Evolutionary conservation across 2,113 vertebrate genomes (phyloP).

Genomic region (Camelus bactrianus): DNA sequence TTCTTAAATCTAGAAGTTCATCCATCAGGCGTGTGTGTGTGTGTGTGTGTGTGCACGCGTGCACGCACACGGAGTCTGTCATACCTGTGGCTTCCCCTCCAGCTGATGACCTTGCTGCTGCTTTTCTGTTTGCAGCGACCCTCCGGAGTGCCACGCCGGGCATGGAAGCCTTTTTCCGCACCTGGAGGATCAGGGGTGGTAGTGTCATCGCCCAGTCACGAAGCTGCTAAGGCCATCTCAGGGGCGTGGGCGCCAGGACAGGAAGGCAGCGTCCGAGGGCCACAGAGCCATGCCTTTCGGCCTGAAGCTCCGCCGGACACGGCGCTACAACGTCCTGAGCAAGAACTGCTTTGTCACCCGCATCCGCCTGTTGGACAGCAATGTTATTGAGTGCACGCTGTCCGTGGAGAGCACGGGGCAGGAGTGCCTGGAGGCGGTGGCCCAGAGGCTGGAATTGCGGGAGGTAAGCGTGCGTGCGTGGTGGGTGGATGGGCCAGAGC

Average conservation of each 20-base stretch:
- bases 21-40: too few relatives aligned
- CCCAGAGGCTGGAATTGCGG: constrained; percentile 96
- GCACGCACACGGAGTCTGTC: background rate
- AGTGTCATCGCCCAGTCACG: constrained; percentile 18
- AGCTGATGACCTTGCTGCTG: background rate
- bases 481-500: background rate
- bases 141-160: constrained; percentile 70
- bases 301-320: constrained; percentile 94
- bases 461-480: constrained; percentile 88
- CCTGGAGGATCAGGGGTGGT: constrained; percentile 85
- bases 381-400: constrained; percentile 95
- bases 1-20: background rate
- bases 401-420: constrained; percentile 97
- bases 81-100: background rate
- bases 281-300: constrained; percentile 95
- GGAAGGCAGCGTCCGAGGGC: constrained; percentile 59
- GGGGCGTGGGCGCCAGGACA: constrained; percentile 41
- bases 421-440: constrained; percentile 97
- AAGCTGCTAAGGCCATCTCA: constrained; percentile 72
- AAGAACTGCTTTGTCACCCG: constrained; percentile 98
- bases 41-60: too few relatives aligned
- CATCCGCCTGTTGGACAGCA: constrained; percentile 95
- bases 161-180: constrained; percentile 82
- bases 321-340: constrained; percentile 98
- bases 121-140: constrained; percentile 72